These are phyloP conservation scores for Tyto alba DNA, from an alignment of 2,113 vertebrate species.

Conservation along the genomic window DNA sequence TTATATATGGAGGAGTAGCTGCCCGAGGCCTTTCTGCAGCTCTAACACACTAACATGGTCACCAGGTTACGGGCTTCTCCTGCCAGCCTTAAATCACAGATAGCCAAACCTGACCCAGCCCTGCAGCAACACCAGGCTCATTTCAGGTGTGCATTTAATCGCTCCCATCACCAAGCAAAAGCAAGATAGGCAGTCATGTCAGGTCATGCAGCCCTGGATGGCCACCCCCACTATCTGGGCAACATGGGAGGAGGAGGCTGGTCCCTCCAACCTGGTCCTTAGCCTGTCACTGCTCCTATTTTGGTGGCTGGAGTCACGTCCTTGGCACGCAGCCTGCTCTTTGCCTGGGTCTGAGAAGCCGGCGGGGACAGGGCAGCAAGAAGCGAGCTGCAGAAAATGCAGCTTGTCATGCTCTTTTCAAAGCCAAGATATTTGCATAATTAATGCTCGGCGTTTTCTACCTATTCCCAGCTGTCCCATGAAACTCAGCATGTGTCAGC, in stretches of 20 bases:
- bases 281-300: fast-evolving
- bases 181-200: neutral
- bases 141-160: neutral
- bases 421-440: neutral
- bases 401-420: neutral
- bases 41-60: neutral
- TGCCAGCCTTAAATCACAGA: neutral
- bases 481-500: neutral
- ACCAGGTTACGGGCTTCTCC: neutral
- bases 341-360: neutral
- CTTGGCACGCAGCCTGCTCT: neutral
- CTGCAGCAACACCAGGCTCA: fast-evolving
- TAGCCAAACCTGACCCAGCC: neutral
- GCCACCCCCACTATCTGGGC: neutral
- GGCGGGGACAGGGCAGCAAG: neutral
- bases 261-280: neutral
- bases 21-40: neutral
- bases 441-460: neutral
- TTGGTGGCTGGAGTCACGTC: neutral
- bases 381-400: neutral
- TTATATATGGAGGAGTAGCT: neutral
- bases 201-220: neutral
- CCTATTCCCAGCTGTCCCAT: neutral
- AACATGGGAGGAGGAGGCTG: neutral
- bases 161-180: neutral